Conservation (phyloP, 2,113 vertebrate species). For the Beaufortia kweichowensis region DNA sequence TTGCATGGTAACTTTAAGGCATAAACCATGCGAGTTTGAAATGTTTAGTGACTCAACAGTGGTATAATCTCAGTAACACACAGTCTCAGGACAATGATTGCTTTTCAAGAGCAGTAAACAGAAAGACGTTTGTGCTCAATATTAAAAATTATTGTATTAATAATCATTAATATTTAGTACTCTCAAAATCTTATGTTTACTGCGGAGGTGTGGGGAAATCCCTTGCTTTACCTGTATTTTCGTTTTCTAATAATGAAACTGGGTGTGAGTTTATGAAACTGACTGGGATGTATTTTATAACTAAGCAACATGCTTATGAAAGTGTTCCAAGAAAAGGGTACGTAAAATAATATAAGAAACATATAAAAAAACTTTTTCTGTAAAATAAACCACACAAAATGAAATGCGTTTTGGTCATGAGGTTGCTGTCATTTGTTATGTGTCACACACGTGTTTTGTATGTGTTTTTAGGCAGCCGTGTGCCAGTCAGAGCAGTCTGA, state of each 20-base stretch:
- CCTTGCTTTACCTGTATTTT: not conserved
- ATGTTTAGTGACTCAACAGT: no score
- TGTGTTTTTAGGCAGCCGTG: slow-evolving; percentile 86
- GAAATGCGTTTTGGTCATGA: not conserved
- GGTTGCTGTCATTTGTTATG: not conserved
- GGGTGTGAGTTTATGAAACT: not conserved
- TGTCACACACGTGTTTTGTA: slow-evolving; percentile 11
- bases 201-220: slow-evolving; percentile 2
- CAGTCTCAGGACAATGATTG: no score
- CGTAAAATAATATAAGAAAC: no score
- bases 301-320: no score
- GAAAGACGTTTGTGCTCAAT: no score
- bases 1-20: not conserved
- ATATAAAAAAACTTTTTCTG: no score
- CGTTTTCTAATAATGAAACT: not conserved
- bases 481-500: slow-evolving; percentile 97
- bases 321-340: not conserved
- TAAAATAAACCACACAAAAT: not conserved
- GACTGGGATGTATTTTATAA: no score
- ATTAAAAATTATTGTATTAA: no score
- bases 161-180: no score
- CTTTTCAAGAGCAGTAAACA: no score
- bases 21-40: no score
- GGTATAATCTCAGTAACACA: no score
- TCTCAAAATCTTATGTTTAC: not conserved